These are phyloP conservation scores for Dromas ardeola DNA, from an alignment of 2,113 vertebrate genomes.

Conservation along the genomic window DNA sequence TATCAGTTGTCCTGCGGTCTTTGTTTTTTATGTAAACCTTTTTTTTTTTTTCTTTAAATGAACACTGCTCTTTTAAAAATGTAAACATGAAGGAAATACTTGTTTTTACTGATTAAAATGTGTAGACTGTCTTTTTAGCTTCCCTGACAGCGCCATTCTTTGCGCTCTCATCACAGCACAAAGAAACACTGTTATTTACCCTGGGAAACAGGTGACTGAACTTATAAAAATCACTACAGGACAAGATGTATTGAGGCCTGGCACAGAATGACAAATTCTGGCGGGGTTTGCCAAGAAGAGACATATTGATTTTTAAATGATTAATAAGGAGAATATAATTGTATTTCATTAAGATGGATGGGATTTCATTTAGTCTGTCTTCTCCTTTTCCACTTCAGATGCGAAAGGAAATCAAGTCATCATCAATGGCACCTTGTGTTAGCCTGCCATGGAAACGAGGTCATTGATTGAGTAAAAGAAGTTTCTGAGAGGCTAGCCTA, in stretches of 20 bases:
- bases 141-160: neutral
- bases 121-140: slow-evolving; percentile 31
- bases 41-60: neutral
- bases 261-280: slow-evolving; percentile 95
- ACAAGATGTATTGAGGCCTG: slow-evolving; percentile 94
- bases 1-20: neutral
- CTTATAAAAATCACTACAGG: slow-evolving; percentile 93
- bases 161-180: slow-evolving; percentile 28
- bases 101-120: slow-evolving; percentile 42
- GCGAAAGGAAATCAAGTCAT: slow-evolving; percentile 95
- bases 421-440: slow-evolving; percentile 85
- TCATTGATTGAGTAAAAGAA: slow-evolving; percentile 82
- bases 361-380: slow-evolving; percentile 99
- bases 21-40: neutral
- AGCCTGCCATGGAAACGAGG: slow-evolving; percentile 95
- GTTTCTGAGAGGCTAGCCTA: slow-evolving; percentile 74
- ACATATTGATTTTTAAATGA: slow-evolving; percentile 99
- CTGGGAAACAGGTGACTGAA: slow-evolving; percentile 96
- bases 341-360: slow-evolving; percentile 99
- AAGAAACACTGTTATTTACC: slow-evolving; percentile 78
- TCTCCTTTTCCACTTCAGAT: slow-evolving; percentile 95
- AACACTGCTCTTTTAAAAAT: slow-evolving; percentile 45
- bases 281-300: slow-evolving; percentile 92
- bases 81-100: neutral
- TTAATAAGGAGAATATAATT: slow-evolving; percentile 99